Evolutionary conservation across 2,888 invertebrate genomes (phyloP).

Genomic region (Hemaris fuciformis): DNA sequence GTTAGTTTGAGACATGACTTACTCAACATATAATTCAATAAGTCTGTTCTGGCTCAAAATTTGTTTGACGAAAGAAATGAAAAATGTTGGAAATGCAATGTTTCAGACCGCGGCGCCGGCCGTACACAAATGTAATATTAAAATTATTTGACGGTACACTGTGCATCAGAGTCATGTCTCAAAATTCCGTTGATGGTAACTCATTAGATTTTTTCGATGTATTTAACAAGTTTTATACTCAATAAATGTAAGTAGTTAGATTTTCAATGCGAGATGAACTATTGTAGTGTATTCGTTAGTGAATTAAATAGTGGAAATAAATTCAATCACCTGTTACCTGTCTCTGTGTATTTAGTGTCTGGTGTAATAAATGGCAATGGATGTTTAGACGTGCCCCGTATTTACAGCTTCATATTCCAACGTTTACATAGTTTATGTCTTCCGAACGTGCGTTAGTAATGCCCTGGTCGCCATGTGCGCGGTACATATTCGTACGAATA

Average conservation of each 20-base stretch:
- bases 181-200: conserved; percentile 26
- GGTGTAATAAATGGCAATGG: conserved; percentile 3
- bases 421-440: conserved; percentile 4
- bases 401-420: conserved; percentile 8
- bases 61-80: not conserved
- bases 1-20: conserved; percentile 59
- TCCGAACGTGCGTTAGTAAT: not conserved
- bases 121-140: not conserved
- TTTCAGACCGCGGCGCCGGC: not conserved
- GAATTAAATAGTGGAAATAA: conserved; percentile 4
- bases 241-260: conserved; percentile 61
- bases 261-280: conserved; percentile 55
- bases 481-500: not conserved
- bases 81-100: not conserved
- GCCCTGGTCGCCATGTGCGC: not conserved
- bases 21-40: not conserved
- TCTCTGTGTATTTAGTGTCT: conserved; percentile 7
- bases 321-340: conserved; percentile 13
- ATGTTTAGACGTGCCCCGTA: conserved; percentile 4
- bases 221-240: conserved; percentile 79
- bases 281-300: conserved; percentile 18
- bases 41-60: not conserved
- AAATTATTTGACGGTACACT: conserved; percentile 11
- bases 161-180: conserved; percentile 48
- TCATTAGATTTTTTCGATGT: conserved; percentile 54